Percentiles rank a stretch among this genome's conserved stretches.
Evolutionary conservation across 1,140 invertebrate genomes (phyloP).

Genomic region (Rhopalosiphum maidis): DNA sequence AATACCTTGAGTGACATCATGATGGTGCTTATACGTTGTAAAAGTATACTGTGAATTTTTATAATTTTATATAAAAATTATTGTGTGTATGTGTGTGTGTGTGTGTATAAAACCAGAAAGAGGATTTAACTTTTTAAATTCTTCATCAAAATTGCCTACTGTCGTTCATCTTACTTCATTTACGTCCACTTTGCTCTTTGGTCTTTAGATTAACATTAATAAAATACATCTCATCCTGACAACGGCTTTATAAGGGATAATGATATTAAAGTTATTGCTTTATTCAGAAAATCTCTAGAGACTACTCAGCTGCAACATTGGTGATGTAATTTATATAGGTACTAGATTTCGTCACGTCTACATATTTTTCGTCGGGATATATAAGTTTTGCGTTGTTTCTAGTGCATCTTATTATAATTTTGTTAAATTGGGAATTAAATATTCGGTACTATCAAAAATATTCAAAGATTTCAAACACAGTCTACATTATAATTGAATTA

Average conservation of each 20-base stretch:
- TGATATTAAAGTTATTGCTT: slow-evolving; percentile 22
- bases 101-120: not conserved
- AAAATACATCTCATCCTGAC: slow-evolving; percentile 39
- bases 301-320: not conserved
- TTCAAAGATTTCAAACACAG: not conserved
- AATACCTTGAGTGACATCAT: not conserved
- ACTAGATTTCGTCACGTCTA: not conserved
- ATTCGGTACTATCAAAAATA: not conserved
- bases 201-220: slow-evolving; percentile 21
- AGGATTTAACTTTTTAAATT: slow-evolving; percentile 40
- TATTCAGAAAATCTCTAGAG: slow-evolving; percentile 27
- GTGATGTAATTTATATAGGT: not conserved
- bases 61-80: not conserved
- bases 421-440: not conserved
- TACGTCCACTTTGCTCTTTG: not conserved
- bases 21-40: not conserved
- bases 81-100: not conserved
- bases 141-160: slow-evolving; percentile 12
- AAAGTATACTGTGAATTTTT: not conserved
- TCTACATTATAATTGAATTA: not conserved
- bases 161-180: not conserved
- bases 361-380: not conserved
- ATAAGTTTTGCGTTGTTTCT: not conserved
- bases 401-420: not conserved
- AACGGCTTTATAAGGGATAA: slow-evolving; percentile 41